phyloP scores from a whole-genome alignment of 2,888 invertebrate species.

The Brachynemurus nebulosus region DNA sequence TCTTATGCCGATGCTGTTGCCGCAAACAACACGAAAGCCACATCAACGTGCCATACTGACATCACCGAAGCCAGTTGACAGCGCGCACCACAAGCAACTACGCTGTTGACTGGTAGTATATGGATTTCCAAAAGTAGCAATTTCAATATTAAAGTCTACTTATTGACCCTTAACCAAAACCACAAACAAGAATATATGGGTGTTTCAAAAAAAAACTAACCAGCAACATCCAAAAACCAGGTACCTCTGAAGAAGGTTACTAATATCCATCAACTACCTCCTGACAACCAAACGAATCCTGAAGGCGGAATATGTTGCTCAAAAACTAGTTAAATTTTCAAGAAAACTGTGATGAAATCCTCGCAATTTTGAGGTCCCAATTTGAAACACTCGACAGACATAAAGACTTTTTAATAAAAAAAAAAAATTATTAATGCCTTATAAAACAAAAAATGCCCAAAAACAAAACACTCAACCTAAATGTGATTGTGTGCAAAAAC shows the following conservation, averaged over 20 bases:
- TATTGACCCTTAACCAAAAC: background rate
- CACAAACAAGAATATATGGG: background rate
- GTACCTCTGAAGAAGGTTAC: too few species aligned
- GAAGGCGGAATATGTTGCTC: too few species aligned
- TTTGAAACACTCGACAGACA: background rate
- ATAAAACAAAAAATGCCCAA: background rate
- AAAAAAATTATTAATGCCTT: background rate
- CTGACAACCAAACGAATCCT: too few species aligned
- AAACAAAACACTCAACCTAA: background rate
- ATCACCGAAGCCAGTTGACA: slow-evolving; percentile 8
- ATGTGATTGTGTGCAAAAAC: slow-evolving; percentile 2
- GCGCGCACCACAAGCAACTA: slow-evolving; percentile 4
- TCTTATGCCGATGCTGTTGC: slow-evolving; percentile 9
- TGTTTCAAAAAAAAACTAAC: background rate
- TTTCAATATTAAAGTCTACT: too few species aligned
- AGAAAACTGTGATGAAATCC: too few species aligned
- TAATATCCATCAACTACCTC: too few species aligned
- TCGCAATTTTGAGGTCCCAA: too few species aligned
- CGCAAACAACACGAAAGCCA: slow-evolving; percentile 8
- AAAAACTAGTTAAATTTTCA: too few species aligned
- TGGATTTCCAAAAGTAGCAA: too few species aligned
- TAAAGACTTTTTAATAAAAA: too few species aligned
- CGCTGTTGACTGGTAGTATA: slow-evolving; percentile 10
- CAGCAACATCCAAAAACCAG: too few species aligned
- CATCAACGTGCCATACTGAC: slow-evolving; percentile 10